These are phyloP conservation scores for Exocentrus adspersus DNA, from an alignment of 2,888 invertebrate species.

Conservation along the genomic window DNA sequence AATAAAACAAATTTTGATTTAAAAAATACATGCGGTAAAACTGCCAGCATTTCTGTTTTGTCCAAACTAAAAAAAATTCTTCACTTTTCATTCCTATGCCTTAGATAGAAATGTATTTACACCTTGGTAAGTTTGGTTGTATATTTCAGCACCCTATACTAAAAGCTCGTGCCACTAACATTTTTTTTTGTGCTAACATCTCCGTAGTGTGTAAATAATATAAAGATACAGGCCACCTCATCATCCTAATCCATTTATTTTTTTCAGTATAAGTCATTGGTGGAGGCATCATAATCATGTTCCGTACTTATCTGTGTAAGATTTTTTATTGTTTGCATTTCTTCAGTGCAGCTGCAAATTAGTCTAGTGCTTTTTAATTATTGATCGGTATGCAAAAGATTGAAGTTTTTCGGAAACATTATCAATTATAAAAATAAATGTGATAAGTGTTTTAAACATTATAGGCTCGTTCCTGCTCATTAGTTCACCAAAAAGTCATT, in stretches of 20 bases:
- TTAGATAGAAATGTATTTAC: too few species aligned
- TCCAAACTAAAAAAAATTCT: too few species aligned
- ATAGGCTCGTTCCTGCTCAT: slow-evolving; percentile 28
- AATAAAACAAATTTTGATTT: too few species aligned
- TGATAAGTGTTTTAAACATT: slow-evolving; percentile 25
- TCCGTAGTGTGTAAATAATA: slow-evolving; percentile 22
- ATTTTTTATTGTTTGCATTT: slow-evolving; percentile 25
- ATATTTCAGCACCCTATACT: too few species aligned
- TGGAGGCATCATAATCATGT: slow-evolving; percentile 57
- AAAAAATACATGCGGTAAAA: too few species aligned
- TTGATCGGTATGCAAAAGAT: slow-evolving; percentile 18
- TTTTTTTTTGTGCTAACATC: slow-evolving; percentile 10
- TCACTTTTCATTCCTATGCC: too few species aligned
- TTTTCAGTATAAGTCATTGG: slow-evolving; percentile 62
- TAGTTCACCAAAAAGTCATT: slow-evolving; percentile 16
- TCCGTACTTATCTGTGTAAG: slow-evolving; percentile 54
- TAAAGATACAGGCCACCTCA: slow-evolving; percentile 11
- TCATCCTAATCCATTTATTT: slow-evolving; percentile 53
- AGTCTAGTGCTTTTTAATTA: slow-evolving; percentile 28
- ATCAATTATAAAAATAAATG: slow-evolving; percentile 29
- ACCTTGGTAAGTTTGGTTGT: too few species aligned
- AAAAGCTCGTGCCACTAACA: too few species aligned
- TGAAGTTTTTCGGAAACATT: slow-evolving; percentile 7
- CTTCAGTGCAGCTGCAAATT: slow-evolving; percentile 17
- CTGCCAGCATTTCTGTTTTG: too few species aligned